phyloP scores from a whole-genome alignment of 2,888 invertebrate genomes.

The Drosophila fungiperda region DNA sequence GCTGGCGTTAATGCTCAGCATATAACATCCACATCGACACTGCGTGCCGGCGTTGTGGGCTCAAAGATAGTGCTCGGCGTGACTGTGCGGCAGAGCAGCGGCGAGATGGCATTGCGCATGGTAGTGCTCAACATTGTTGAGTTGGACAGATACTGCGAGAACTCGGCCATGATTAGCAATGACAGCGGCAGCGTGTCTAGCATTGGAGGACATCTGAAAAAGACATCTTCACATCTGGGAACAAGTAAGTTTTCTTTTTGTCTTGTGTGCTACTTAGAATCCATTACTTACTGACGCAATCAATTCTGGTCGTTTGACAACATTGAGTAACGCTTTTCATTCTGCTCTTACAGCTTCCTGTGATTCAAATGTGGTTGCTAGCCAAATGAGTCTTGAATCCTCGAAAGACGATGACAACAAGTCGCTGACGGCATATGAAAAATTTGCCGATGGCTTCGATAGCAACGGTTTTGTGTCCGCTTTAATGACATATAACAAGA shows the following conservation, averaged over 20 bases:
- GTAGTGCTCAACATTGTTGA: slow-evolving; percentile 81
- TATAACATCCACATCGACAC: slow-evolving; percentile 80
- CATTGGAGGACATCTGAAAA: slow-evolving; percentile 62
- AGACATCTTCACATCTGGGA: slow-evolving; percentile 61
- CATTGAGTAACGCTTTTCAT: neutral
- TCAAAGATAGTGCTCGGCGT: slow-evolving; percentile 82
- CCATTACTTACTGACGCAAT: neutral
- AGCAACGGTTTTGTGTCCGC: slow-evolving; percentile 83
- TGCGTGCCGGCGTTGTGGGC: slow-evolving; percentile 81
- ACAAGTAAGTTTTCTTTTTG: slow-evolving; percentile 47
- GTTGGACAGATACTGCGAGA: slow-evolving; percentile 70
- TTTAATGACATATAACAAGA: slow-evolving; percentile 71
- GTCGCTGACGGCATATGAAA: slow-evolving; percentile 77
- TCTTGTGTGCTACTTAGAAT: neutral
- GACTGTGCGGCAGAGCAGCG: slow-evolving; percentile 77
- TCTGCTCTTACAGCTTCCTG: slow-evolving; percentile 41
- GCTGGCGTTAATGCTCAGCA: slow-evolving; percentile 61
- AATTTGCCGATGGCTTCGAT: slow-evolving; percentile 83
- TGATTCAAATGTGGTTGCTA: slow-evolving; percentile 62
- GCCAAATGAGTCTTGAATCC: slow-evolving; percentile 65
- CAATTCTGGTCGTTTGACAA: neutral
- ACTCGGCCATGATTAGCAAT: slow-evolving; percentile 55
- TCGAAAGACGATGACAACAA: slow-evolving; percentile 79
- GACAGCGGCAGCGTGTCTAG: slow-evolving; percentile 68
- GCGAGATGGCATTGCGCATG: slow-evolving; percentile 77